These are phyloP conservation scores for Zeus faber DNA, from an alignment of 2,113 vertebrate species.

Conservation along the genomic window DNA sequence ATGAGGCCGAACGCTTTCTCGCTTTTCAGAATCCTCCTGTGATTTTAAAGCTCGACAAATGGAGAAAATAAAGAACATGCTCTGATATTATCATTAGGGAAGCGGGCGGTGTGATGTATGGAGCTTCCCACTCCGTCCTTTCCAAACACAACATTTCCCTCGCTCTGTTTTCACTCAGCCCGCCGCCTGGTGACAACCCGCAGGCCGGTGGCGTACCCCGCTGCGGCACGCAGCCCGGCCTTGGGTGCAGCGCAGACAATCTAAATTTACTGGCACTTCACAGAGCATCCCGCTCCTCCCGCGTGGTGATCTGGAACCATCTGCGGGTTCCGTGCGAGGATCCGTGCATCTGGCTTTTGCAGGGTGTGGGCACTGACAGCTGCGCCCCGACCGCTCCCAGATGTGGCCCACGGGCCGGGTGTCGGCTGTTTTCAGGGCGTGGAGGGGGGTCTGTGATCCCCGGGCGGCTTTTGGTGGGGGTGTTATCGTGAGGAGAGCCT, in stretches of 20 bases:
- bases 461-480: conserved; percentile 40
- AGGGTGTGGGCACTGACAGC: conserved; percentile 68
- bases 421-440: conserved; percentile 69
- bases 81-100: no score
- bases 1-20: no score
- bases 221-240: conserved; percentile 44
- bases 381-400: conserved; percentile 67
- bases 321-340: conserved; percentile 72
- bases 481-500: conserved; percentile 60
- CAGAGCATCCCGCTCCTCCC: conserved; percentile 45
- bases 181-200: conserved; percentile 54
- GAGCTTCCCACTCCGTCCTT: conserved; percentile 24
- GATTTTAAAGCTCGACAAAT: no score
- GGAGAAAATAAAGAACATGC: no score
- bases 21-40: no score
- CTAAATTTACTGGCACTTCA: conserved; percentile 63
- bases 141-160: conserved; percentile 23
- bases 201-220: conserved; percentile 45
- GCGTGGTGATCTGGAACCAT: conserved; percentile 63
- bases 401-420: conserved; percentile 70
- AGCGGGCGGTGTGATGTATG: conserved; percentile 30
- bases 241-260: conserved; percentile 61
- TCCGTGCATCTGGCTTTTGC: conserved; percentile 72
- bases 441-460: conserved; percentile 70
- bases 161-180: conserved; percentile 49